Base-by-base conservation (phyloP, 1,140 invertebrate genomes). In the Trichonephila clavipes region DNA sequence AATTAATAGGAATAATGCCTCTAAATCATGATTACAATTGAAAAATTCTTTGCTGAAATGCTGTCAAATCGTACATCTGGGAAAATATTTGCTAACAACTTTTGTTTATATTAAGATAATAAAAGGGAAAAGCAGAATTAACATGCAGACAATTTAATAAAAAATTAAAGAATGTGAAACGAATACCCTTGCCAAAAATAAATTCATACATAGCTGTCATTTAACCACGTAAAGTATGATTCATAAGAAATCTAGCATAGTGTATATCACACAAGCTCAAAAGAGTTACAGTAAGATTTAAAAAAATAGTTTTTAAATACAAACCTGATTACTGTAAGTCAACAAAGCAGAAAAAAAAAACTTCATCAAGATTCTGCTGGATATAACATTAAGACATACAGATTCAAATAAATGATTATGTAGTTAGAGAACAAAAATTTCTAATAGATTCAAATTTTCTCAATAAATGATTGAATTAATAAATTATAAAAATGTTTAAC, bases 71-170 rank as follows among this genome's bases (percentile, higher is more conserved):
- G 18, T 40, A 77, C 72, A 77, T 34, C 19, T 6, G 34, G 34
- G 72, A 77, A 77, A 40, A 34, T 77, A 40, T 77, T 19, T 77
- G 12, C 18, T 77, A 77, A 77, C 14, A 77, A 24, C 8, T 14
- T 69, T 69, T 62, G 18, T 61, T 66, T n/a, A 24, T 14, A 69
- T n/a, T 14, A 69, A 69, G n/a, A n/a, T 21, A 24, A n/a, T 69
- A 14, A 69, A 69, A 69, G 58, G 4, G 62, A 34, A 16, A 88
- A 88, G 87, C 87, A 88, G 21, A 72, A 88, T 62, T n/a, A 88
- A 62, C 62, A 69, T 88, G 87, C 87, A 88, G 64, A 77, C 64
- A 88, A 64, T 77, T 77, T 77, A 77, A 34, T 28, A 64, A 24
- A 28, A 87, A 61, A 64, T n/a, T 28, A 62, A 59, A 86, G 58